Evolutionary conservation across 2,113 vertebrate genomes (phyloP), one percentile per base, ranked within the genome.

Genomic region (Noturus placidus): DNA sequence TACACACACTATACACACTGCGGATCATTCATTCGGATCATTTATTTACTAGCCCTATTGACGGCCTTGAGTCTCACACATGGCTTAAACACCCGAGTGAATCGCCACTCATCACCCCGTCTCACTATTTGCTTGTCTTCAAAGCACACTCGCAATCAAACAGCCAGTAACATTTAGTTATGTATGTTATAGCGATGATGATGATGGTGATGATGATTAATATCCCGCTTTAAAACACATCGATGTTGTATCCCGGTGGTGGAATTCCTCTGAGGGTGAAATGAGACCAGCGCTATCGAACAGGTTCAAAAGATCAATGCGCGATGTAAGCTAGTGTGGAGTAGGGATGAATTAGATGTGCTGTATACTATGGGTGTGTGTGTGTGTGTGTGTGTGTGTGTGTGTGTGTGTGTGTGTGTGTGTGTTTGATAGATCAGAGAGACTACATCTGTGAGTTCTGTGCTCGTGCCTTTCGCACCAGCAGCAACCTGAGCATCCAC

Each of bases 381-480:
- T 42, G 38, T 42, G 38, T 42, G 38, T 42, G 38, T 74, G 42
- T 52, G 74, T 77, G 74, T 67, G 8, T 86, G 67, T 35, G 35
- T n/a, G 78, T 20, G 25, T n/a, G 22, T 70, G 38, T 85, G 20
- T 72, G 14, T 72, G 81, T 56, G 67, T 82, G 19, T 89, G 82
- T 61, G 67, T 88, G 67, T 88, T 74, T 38, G 0, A 52, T 88
- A 97, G 97, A 96, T 86, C 94, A 94, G 63, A 92, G 95, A 15
- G 96, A 97, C 82, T 97, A 95, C 65, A 97, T 97, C 91, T 97
- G 96, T 46, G 96, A 97, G 92, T 97, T 96, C 92, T 97, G 96
- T 0, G 96, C 96, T 22, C 94, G 96, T 0, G 94, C 95, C 15
- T 97, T 97, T 84, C 95, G 95, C 19, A 97, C 95, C 87, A 97